These are phyloP conservation scores for Melanerpes formicivorus DNA, from an alignment of 2,113 vertebrate genomes.

Conservation along the genomic window DNA sequence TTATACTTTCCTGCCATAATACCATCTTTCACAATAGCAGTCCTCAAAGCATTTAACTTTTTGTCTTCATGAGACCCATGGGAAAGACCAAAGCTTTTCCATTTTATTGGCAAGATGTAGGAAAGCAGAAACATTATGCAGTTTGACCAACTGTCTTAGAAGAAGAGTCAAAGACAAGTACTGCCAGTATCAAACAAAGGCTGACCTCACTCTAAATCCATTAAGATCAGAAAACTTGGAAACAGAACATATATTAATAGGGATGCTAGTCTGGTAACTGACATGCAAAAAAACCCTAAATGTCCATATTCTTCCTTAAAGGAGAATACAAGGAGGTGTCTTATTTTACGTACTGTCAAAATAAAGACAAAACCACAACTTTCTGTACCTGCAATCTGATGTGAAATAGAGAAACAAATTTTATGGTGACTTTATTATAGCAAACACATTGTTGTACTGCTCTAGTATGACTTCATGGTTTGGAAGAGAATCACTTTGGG, in stretches of 20 bases:
- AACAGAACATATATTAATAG: background rate
- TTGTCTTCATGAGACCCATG: background rate
- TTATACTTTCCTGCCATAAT: background rate
- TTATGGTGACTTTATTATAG: background rate
- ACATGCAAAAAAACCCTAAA: background rate
- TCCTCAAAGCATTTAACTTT: background rate
- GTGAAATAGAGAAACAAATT: background rate
- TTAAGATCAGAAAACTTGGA: background rate
- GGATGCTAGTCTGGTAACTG: background rate
- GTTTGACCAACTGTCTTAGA: background rate
- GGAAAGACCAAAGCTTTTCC: background rate
- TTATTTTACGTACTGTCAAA: background rate
- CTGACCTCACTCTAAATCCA: background rate
- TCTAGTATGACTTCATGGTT: background rate
- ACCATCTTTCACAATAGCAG: background rate
- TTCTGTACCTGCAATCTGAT: background rate
- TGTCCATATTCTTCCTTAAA: background rate
- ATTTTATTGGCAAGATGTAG: background rate
- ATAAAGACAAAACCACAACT: background rate
- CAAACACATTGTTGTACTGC: background rate
- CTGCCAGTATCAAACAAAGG: background rate
- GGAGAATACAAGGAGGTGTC: background rate
- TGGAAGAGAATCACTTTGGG: background rate
- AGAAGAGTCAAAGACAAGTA: background rate
- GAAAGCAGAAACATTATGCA: background rate